These are phyloP conservation scores for Eremobia ochroleuca DNA, from an alignment of 2,888 invertebrate species.

Conservation along the genomic window DNA sequence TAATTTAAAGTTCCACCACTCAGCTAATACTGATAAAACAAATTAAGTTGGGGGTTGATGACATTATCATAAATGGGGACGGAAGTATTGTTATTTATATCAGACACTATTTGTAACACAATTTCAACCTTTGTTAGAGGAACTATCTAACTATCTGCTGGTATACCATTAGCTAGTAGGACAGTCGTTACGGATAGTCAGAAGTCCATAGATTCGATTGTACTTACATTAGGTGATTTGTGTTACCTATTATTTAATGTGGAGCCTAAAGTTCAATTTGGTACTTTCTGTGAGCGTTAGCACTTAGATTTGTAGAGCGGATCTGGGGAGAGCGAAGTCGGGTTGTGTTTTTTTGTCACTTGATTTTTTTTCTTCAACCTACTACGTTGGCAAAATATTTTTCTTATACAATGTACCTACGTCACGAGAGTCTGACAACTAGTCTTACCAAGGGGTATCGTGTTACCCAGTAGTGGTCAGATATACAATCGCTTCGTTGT, in stretches of 20 bases:
- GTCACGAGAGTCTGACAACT: neutral
- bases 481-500: neutral
- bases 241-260: neutral
- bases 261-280: neutral
- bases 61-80: constrained; percentile 50
- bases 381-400: too few relatives aligned
- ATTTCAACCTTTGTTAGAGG: neutral
- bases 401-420: neutral
- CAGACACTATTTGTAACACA: neutral
- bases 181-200: neutral
- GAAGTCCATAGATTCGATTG: neutral
- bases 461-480: too few relatives aligned
- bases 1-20: constrained; percentile 73
- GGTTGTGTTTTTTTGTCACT: neutral
- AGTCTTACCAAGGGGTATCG: neutral
- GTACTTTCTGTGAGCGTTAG: neutral
- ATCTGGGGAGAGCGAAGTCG: neutral
- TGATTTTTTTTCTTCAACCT: neutral
- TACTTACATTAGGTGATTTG: neutral
- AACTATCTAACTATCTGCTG: neutral
- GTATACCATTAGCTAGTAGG: neutral
- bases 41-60: constrained; percentile 48
- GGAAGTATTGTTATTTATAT: constrained; percentile 12
- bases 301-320: neutral
- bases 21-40: constrained; percentile 66